Percentiles rank a stretch among this genome's conserved stretches.
phyloP scores from a whole-genome alignment of 2,888 invertebrate species.

The Linyphia triangularis region DNA sequence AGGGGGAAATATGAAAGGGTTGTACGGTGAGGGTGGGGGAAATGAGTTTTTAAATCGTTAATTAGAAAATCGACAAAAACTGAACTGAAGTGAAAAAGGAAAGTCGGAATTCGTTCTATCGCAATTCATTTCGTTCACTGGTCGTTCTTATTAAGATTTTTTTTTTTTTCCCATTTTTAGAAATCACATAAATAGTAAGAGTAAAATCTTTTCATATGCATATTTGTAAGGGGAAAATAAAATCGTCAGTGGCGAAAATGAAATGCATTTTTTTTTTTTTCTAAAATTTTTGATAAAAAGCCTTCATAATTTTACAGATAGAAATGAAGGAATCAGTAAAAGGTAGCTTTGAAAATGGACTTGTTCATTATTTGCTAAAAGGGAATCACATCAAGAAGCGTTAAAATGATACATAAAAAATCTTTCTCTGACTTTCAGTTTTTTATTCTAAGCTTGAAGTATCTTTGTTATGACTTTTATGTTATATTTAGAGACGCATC shows the following conservation, averaged over 20 bases:
- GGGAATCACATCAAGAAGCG: neutral
- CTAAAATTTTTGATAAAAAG: neutral
- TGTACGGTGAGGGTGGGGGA: conserved; percentile 37
- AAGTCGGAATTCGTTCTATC: conserved; percentile 19
- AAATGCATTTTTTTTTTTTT: conserved; percentile 15
- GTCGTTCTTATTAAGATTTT: neutral
- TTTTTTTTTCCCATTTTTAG: conserved; percentile 12
- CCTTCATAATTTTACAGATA: neutral
- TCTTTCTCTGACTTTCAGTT: no score
- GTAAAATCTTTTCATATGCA: conserved; percentile 23
- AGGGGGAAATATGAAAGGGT: conserved; percentile 34
- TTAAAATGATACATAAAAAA: no score
- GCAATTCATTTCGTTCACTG: conserved; percentile 3
- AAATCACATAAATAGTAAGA: conserved; percentile 11
- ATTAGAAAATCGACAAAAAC: conserved; percentile 70
- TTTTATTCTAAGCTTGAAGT: no score
- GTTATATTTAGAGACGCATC: no score
- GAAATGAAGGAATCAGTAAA: neutral
- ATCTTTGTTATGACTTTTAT: no score
- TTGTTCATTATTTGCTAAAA: neutral
- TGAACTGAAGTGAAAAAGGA: conserved; percentile 10
- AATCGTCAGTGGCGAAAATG: conserved; percentile 21
- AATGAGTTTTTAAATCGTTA: conserved; percentile 72
- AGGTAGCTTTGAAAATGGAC: neutral
- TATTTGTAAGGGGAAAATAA: conserved; percentile 19